Evolutionary conservation across 2,113 vertebrate species (phyloP).

Genomic region (Sphyrna mokarran): DNA sequence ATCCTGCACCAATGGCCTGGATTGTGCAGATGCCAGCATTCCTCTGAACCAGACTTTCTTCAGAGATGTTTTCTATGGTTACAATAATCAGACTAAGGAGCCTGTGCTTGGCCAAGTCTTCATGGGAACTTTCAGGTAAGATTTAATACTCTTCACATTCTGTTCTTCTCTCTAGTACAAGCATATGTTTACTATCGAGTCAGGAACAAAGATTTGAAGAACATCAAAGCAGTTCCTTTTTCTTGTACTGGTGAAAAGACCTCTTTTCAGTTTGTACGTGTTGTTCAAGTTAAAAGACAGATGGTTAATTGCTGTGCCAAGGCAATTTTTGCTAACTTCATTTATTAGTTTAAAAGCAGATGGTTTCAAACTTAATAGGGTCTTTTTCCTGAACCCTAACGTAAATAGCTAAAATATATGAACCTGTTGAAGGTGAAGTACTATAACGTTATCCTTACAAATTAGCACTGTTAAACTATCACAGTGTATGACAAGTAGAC

Average conservation of each 20-base stretch:
- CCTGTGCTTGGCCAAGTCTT: slow-evolving; percentile 81
- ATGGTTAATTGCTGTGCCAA: background rate
- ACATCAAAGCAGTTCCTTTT: background rate
- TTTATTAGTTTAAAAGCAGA: background rate
- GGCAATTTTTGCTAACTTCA: background rate
- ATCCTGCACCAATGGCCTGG: slow-evolving; percentile 71
- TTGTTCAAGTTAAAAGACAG: background rate
- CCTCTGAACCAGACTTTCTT: slow-evolving; percentile 94
- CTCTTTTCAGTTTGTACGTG: background rate
- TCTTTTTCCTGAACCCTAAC: background rate
- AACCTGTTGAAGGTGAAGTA: background rate
- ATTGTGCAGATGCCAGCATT: slow-evolving; percentile 79
- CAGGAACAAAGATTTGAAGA: background rate
- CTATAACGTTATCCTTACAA: too few species aligned
- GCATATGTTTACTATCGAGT: background rate
- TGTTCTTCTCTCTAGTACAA: background rate
- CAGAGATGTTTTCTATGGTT: slow-evolving; percentile 91
- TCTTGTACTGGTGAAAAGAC: background rate
- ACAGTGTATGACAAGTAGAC: background rate
- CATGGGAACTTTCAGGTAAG: slow-evolving; percentile 86
- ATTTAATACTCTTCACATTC: background rate
- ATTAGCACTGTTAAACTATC: too few species aligned
- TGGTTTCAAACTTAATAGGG: background rate
- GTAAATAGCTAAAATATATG: background rate
- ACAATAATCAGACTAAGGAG: slow-evolving; percentile 88